Evolutionary conservation across 2,797 vertebrate genomes (phyloP), one percentile per base, ranked within the genome.

Genomic region (Bucorvus abyssinicus): DNA sequence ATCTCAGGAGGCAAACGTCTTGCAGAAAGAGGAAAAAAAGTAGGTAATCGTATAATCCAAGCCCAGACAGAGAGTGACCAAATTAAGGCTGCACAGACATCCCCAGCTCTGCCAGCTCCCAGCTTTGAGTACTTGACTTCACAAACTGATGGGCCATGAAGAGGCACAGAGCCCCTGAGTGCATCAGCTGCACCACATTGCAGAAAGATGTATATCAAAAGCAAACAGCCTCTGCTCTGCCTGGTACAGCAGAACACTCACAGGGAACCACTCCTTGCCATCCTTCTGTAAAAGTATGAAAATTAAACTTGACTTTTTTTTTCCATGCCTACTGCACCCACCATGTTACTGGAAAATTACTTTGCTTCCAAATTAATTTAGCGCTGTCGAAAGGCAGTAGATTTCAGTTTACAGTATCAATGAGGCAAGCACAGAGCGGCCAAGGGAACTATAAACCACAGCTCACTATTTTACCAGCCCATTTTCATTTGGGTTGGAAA

Each of bases 401-500:
- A 34, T 60, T 45, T 5, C 75, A 10, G n/a, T 56, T 95, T 65
- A 4, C 79, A 12, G 10, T 10, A 30, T 2, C 93, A 59, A 74
- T 49, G 94, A 93, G 88, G 78, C 86, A 86, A 79, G 77, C 59
- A 56, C 30, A 95, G 94, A 52, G 19, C 85, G 90, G 93, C 87
- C 42, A 77, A 94, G 91, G 93, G 94, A 91, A 47, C 53, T 26
- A 86, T 85, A 68, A 95, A 78, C 9, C 2, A 0, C 71, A 45
- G 9, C 76, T 68, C 53, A 7, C 69, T 44, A 5, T 70, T 90
- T 38, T 29, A 59, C 53, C 93, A 86, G 73, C 85, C 59, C 59
- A 14, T 88, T 91, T 81, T 21, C 34, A 86, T 45, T 61, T 10
- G 15, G 57, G 69, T 32, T 78, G 53, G 53, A 45, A 44, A 95